These are phyloP conservation scores for Chrysoperla carnea DNA, from an alignment of 1,140 invertebrate species.

Conservation along the genomic window DNA sequence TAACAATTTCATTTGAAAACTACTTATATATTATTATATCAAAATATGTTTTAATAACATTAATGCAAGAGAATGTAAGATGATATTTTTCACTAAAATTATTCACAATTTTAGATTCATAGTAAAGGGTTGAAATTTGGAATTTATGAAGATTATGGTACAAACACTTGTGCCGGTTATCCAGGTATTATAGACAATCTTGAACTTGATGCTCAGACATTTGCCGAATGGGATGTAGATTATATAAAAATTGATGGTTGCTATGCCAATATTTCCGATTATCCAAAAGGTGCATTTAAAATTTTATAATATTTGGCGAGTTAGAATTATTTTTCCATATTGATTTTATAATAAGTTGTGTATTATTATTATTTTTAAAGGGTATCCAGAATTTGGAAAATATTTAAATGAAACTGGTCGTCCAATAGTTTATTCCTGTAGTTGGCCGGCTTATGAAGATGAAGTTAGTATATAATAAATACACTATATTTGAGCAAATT, in stretches of 20 bases:
- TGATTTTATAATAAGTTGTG: neutral
- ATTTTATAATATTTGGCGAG: neutral
- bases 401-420: conserved; percentile 55
- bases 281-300: neutral
- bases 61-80: no score
- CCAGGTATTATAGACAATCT: conserved; percentile 63
- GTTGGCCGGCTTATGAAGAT: conserved; percentile 59
- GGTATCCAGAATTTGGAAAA: conserved; percentile 55
- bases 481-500: no score
- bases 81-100: no score
- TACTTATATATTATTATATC: no score
- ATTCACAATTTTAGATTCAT: conserved; percentile 42
- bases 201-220: conserved; percentile 61
- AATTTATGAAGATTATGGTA: conserved; percentile 79
- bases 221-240: conserved; percentile 78
- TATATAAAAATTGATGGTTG: conserved; percentile 84
- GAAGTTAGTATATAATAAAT: no score
- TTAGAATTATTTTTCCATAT: no score
- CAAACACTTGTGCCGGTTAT: conserved; percentile 65
- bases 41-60: no score
- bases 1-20: no score
- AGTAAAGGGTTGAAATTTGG: conserved; percentile 66
- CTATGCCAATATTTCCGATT: conserved; percentile 34
- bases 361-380: conserved; percentile 20
- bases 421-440: conserved; percentile 68